Percentiles rank a stretch among this genome's conserved stretches.
phyloP scores from a whole-genome alignment of 53 echinoderm and acorn worm species.

The Apostichopus leukothele region DNA sequence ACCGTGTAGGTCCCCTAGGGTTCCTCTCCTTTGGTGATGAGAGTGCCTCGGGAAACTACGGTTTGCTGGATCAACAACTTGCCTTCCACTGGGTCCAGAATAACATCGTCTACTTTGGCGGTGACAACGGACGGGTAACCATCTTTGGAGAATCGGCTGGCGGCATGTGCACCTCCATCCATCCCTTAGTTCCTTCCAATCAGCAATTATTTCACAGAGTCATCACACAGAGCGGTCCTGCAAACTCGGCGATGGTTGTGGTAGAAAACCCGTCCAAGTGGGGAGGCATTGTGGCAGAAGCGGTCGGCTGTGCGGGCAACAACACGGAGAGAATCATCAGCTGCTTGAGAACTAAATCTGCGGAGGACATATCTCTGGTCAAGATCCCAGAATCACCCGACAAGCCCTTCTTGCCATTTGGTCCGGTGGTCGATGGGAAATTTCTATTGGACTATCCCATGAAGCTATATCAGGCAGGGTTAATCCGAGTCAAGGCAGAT shows the following conservation, averaged over 20 bases:
- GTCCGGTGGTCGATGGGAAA: conserved; percentile 75
- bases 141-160: conserved; percentile 90
- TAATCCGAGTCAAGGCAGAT: conserved; percentile 54
- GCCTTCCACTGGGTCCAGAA: conserved; percentile 74
- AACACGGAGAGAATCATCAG: conserved; percentile 53
- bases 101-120: conserved; percentile 80
- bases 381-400: conserved; percentile 52
- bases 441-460: conserved; percentile 70
- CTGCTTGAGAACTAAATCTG: conserved; percentile 65
- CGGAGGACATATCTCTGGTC: conserved; percentile 60
- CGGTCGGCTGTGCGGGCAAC: conserved; percentile 59
- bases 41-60: conserved; percentile 75
- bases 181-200: conserved; percentile 61
- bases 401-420: conserved; percentile 59
- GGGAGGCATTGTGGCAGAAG: conserved; percentile 63
- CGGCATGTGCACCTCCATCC: conserved; percentile 67
- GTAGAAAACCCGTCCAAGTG: conserved; percentile 61
- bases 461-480: conserved; percentile 45
- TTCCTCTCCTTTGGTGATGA: conserved; percentile 70
- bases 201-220: conserved; percentile 70
- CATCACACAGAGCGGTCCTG: conserved; percentile 70
- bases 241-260: conserved; percentile 61
- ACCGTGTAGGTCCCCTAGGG: conserved; percentile 80
- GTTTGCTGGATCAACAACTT: conserved; percentile 74
- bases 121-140: conserved; percentile 66